A percentile compares a stretch with the other conserved stretches of the same genome.
These are phyloP conservation scores for Montipora sp. DNA, from an alignment of 64 coral and sea anemone species.

Conservation along the genomic window DNA sequence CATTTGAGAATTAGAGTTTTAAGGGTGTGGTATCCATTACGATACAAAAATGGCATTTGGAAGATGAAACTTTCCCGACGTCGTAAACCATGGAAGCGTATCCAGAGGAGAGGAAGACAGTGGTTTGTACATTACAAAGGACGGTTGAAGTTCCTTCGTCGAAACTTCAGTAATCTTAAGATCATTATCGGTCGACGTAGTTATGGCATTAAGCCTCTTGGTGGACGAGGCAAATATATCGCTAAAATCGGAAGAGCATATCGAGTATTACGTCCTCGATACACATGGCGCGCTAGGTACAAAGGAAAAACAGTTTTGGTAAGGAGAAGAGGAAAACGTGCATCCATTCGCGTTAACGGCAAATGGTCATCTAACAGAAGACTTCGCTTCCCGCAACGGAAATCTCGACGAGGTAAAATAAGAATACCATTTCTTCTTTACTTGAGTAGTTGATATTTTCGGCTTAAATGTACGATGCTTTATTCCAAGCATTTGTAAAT, in stretches of 20 bases:
- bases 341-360: neutral
- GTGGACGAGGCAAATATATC: neutral
- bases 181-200: neutral
- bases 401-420: neutral
- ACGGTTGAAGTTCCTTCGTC: neutral
- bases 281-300: neutral
- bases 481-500: too few species aligned
- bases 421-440: too few species aligned
- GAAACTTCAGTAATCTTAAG: neutral
- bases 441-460: neutral
- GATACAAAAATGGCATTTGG: neutral
- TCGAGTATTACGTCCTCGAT: neutral
- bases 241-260: neutral
- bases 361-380: neutral
- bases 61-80: neutral
- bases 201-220: neutral
- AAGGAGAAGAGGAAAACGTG: neutral
- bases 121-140: neutral
- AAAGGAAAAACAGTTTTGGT: neutral
- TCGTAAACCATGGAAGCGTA: neutral
- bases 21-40: neutral
- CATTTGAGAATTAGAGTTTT: conserved; percentile 5
- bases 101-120: neutral
- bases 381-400: neutral
- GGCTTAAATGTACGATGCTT: neutral